Percentiles rank a stretch among this genome's conserved stretches.
These are phyloP conservation scores for Salminus brasiliensis DNA, from an alignment of 2,113 vertebrate species.

Conservation along the genomic window DNA sequence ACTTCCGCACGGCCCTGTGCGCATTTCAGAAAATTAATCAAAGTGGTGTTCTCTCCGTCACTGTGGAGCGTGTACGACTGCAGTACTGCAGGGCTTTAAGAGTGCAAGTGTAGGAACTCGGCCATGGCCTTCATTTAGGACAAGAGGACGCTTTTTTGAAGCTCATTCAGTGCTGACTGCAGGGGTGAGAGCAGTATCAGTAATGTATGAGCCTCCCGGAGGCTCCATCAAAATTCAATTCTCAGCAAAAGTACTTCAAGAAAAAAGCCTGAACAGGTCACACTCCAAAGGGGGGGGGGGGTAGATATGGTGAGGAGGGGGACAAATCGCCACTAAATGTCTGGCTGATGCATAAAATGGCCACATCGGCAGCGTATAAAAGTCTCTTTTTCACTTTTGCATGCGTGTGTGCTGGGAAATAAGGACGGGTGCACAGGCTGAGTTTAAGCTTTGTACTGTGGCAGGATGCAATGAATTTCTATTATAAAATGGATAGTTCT, in stretches of 20 bases:
- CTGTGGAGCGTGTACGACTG: neutral
- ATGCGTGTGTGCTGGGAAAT: too few relatives aligned
- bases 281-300: neutral
- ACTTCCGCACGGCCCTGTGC: neutral
- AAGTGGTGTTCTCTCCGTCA: neutral
- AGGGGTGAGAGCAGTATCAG: neutral
- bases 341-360: neutral
- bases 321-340: neutral
- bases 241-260: slow-evolving; percentile 13
- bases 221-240: slow-evolving; percentile 39
- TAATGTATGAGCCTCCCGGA: neutral
- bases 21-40: slow-evolving; percentile 39
- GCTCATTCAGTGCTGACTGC: slow-evolving; percentile 23
- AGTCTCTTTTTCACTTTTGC: neutral
- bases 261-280: neutral
- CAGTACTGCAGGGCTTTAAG: neutral
- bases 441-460: too few relatives aligned
- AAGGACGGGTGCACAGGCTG: too few relatives aligned
- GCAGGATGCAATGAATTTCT: too few relatives aligned
- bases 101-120: neutral
- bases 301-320: neutral
- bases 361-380: neutral
- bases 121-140: slow-evolving; percentile 18
- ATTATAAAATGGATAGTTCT: too few relatives aligned
- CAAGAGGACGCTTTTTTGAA: neutral